Evolutionary conservation across 2,888 invertebrate species (phyloP).

Genomic region (Agriopis marginaria): DNA sequence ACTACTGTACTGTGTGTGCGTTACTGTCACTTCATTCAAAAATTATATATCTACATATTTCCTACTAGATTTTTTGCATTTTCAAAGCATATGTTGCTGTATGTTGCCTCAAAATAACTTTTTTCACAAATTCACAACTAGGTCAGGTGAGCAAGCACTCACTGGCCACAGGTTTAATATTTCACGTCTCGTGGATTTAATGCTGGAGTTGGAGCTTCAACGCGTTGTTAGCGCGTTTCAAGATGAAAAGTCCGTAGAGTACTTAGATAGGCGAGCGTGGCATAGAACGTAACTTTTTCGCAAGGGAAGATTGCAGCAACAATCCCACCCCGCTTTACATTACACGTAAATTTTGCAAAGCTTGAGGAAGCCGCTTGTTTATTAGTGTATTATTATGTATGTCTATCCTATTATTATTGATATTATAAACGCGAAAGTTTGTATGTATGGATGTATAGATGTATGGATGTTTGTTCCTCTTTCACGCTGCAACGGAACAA

Average conservation of each 20-base stretch:
- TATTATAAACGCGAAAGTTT: too few species aligned
- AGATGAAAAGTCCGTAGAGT: conserved; percentile 36
- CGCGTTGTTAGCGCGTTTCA: conserved; percentile 44
- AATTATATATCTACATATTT: too few species aligned
- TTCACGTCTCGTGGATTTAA: conserved; percentile 51
- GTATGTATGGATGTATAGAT: too few species aligned
- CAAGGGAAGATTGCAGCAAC: neutral
- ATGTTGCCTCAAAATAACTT: conserved; percentile 38
- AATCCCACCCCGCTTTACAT: too few species aligned
- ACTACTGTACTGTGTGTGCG: too few species aligned
- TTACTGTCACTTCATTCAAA: too few species aligned
- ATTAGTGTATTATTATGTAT: too few species aligned
- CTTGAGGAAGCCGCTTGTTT: neutral
- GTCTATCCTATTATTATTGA: too few species aligned
- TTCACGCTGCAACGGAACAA: too few species aligned
- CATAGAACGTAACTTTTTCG: conserved; percentile 28
- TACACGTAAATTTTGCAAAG: too few species aligned
- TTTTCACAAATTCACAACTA: conserved; percentile 50
- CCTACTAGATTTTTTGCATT: too few species aligned
- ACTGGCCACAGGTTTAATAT: conserved; percentile 60
- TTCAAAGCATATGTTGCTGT: conserved; percentile 37
- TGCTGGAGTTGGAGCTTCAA: conserved; percentile 47
- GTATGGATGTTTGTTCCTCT: too few species aligned
- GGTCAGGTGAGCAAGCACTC: conserved; percentile 55
- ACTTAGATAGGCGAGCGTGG: conserved; percentile 22